Percentiles rank a stretch among this genome's conserved stretches.
Conservation (phyloP, 1,140 invertebrate species). For the Drosophila melanogaster region DNA sequence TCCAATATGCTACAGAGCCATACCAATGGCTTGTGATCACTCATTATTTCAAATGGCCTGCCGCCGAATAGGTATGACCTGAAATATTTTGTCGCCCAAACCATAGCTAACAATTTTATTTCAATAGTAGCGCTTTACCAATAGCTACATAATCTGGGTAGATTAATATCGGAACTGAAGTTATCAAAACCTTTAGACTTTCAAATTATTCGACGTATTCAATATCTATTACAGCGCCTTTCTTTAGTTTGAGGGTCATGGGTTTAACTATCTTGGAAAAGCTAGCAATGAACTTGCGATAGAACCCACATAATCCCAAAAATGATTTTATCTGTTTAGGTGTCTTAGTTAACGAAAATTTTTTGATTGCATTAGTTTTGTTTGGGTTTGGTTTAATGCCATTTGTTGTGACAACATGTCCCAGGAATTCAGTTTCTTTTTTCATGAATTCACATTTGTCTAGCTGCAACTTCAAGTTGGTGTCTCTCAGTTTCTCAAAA, state of each 20-base stretch:
- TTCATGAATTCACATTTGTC: neutral
- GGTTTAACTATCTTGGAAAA: conserved; percentile 15
- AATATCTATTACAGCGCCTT: too few relatives aligned
- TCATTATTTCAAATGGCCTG: too few relatives aligned
- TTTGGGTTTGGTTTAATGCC: conserved; percentile 51
- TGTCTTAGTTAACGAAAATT: conserved; percentile 57
- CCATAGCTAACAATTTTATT: too few relatives aligned
- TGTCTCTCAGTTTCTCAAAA: conserved; percentile 7
- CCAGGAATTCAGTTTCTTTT: neutral
- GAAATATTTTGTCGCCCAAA: too few relatives aligned
- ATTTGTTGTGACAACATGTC: neutral
- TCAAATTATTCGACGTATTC: too few relatives aligned
- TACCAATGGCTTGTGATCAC: too few relatives aligned
- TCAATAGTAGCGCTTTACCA: too few relatives aligned
- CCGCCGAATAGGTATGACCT: too few relatives aligned
- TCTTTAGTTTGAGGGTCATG: neutral
- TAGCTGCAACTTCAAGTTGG: conserved; percentile 48
- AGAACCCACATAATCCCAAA: conserved; percentile 25
- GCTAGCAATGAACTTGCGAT: conserved; percentile 7
- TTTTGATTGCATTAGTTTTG: conserved; percentile 56
- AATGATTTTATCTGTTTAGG: conserved; percentile 76
- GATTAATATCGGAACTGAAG: too few relatives aligned
- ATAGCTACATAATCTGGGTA: too few relatives aligned
- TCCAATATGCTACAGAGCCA: too few relatives aligned
- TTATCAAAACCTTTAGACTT: too few relatives aligned